Percentiles rank a stretch among this genome's conserved stretches.
These are phyloP conservation scores for Mus pahari DNA, from an alignment of 2,113 vertebrate genomes.

Conservation along the genomic window DNA sequence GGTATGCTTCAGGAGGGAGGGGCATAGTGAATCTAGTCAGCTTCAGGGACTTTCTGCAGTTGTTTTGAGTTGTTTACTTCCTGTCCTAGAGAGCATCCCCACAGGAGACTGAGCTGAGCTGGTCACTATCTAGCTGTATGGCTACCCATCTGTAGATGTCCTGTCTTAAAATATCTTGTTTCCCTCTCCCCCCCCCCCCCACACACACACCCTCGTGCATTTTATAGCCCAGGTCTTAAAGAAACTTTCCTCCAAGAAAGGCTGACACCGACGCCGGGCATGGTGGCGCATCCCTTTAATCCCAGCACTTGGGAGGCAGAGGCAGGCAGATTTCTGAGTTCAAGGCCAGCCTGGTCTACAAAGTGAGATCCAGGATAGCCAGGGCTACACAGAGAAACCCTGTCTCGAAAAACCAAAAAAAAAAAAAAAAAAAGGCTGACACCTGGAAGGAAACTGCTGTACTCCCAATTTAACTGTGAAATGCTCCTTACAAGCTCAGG, in stretches of 20 bases:
- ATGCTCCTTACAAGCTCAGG: neutral
- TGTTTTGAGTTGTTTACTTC: neutral
- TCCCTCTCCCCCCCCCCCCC: too few species aligned
- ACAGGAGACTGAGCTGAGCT: neutral
- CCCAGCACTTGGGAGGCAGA: too few species aligned
- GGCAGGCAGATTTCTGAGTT: too few species aligned
- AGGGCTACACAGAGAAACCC: too few species aligned
- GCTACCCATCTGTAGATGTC: neutral
- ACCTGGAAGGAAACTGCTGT: neutral
- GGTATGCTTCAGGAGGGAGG: neutral
- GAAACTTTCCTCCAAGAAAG: neutral
- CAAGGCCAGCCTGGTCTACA: too few species aligned
- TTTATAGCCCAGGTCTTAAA: neutral
- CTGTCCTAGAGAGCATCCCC: neutral
- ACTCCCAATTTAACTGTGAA: neutral
- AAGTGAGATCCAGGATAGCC: too few species aligned
- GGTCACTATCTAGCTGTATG: neutral
- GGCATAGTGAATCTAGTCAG: neutral
- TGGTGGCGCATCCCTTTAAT: too few species aligned
- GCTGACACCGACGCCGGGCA: too few species aligned
- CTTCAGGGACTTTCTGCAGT: neutral
- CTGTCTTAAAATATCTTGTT: neutral
- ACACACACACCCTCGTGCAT: neutral
- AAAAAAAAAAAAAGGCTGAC: neutral
- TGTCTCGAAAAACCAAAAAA: too few species aligned